Evolutionary conservation across 2,113 vertebrate genomes (phyloP), one percentile per base, ranked within the genome.

Genomic region (Perca flavescens): DNA sequence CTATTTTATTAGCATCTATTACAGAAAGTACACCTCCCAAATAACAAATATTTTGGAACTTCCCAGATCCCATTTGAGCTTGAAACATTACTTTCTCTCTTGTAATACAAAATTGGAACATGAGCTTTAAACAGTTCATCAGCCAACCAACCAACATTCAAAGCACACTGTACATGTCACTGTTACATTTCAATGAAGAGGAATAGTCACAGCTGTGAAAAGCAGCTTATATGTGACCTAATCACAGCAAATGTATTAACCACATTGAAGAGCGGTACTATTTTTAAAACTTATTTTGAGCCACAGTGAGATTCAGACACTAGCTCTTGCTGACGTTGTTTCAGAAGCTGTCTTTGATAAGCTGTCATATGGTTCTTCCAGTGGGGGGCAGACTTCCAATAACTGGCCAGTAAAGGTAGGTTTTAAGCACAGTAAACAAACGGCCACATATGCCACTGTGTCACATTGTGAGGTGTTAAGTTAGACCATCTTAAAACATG

Each of bases 331-430:
- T 46, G 70, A 16, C 2, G 21, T 67, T 40, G 36, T 67, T 73
- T 58, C 31, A 66, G 16, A 84, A 85, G 67, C 81, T 89, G 80
- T 70, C 22, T 81, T 92, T 90, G 82, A 86, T 77, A 87, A 77
- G 74, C 57, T 34, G 60, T 81, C 83, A 67, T 56, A 46, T 73
- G 70, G 56, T 58, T 66, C 34, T 28, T 47, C 40, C 76, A 60
- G 62, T 72, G 43, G 73, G 78, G 86, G 84, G 80, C 65, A 73
- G 74, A 67, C 81, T 63, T 86, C 74, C 53, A 81, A 88, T 79
- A 80, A 88, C 49, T 72, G 69, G 28, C 66, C 69, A 80, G 85
- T 89, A 83, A 87, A 90, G 80, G 54, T 17, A 69, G 9, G 14
- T 61, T 84, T 77, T 64, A 76, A 82, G 76, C 63, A 21, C 40